Evolutionary conservation across 1,140 invertebrate species (phyloP).

Genomic region (Wiebesia pumilae): DNA sequence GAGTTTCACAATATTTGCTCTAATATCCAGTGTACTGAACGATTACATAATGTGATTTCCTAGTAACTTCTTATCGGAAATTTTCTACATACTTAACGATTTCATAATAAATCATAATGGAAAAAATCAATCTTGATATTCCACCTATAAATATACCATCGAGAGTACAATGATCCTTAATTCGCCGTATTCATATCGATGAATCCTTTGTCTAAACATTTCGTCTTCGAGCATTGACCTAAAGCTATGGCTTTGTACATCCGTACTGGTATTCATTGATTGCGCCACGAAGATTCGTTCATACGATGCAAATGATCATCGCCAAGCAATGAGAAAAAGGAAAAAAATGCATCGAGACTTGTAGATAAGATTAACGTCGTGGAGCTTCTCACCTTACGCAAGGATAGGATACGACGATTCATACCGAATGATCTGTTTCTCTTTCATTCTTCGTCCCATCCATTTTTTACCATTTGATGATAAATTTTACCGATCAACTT

Average conservation of each 20-base stretch:
- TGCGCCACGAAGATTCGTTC: slow-evolving; percentile 39
- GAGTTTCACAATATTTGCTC: too few relatives aligned
- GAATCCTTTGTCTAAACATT: slow-evolving; percentile 62
- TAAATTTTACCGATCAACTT: not conserved
- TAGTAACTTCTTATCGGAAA: too few relatives aligned
- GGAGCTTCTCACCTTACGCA: slow-evolving; percentile 28
- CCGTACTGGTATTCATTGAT: not conserved
- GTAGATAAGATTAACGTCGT: slow-evolving; percentile 28
- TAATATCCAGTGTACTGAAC: too few relatives aligned
- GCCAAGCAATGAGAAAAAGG: not conserved
- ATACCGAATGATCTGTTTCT: slow-evolving; percentile 4
- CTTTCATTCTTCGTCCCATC: not conserved
- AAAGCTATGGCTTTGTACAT: slow-evolving; percentile 34
- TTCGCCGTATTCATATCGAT: slow-evolving; percentile 18
- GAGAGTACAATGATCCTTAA: not conserved
- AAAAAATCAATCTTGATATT: too few relatives aligned
- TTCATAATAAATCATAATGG: too few relatives aligned
- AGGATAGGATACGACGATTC: slow-evolving; percentile 1
- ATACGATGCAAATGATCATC: slow-evolving; percentile 3
- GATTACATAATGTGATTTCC: too few relatives aligned
- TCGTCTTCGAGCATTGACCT: slow-evolving; percentile 63
- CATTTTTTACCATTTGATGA: not conserved
- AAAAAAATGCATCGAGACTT: slow-evolving; percentile 22
- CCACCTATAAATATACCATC: too few relatives aligned
- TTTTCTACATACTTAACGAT: too few relatives aligned